Percentiles rank a stretch among this genome's conserved stretches.
These are phyloP conservation scores for Candoia aspera DNA, from an alignment of 2,113 vertebrate genomes.

Conservation along the genomic window DNA sequence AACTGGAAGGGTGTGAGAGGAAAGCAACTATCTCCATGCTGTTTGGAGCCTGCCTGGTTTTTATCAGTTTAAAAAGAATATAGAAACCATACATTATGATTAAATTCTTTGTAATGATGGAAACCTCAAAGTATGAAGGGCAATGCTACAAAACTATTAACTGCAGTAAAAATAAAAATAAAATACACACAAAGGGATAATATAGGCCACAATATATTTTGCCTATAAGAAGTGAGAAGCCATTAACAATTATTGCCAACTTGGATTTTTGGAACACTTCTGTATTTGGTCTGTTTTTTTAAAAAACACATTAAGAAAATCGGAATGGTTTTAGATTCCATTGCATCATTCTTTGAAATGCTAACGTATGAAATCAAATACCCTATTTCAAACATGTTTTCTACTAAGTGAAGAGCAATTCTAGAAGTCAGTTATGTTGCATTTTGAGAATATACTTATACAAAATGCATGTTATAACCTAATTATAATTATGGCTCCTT, in stretches of 20 bases:
- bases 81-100: slow-evolving; percentile 48
- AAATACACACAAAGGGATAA: slow-evolving; percentile 12
- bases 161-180: background rate
- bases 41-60: slow-evolving; percentile 40
- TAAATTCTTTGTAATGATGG: slow-evolving; percentile 47
- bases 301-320: slow-evolving; percentile 9
- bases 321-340: slow-evolving; percentile 8
- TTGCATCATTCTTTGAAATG: background rate
- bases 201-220: slow-evolving; percentile 16
- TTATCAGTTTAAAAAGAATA: slow-evolving; percentile 35
- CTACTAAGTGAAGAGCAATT: background rate
- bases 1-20: slow-evolving; percentile 27
- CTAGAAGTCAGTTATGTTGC: background rate
- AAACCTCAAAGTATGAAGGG: slow-evolving; percentile 29
- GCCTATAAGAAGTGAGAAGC: background rate
- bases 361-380: background rate
- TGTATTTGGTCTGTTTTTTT: background rate
- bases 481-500: background rate
- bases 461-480: background rate
- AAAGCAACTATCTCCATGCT: slow-evolving; percentile 23
- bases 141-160: background rate
- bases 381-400: background rate
- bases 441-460: background rate
- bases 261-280: slow-evolving; percentile 24
- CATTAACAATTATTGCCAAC: slow-evolving; percentile 29